Base-by-base conservation (phyloP, 1,140 invertebrate genomes). In the Euwallacea similis region DNA sequence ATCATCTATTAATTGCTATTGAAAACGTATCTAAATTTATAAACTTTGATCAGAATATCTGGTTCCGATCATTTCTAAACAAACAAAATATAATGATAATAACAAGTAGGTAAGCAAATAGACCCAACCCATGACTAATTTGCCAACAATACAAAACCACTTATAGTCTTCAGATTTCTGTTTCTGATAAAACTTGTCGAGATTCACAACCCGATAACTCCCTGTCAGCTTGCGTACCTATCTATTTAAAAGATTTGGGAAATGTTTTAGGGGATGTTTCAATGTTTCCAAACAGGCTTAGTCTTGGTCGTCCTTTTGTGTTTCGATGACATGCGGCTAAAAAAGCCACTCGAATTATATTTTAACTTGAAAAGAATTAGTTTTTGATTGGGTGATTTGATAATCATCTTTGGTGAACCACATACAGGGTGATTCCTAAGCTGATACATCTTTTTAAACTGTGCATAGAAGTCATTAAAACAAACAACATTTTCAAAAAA, bases 121-220 rank as follows among this genome's bases (percentile, higher is more conserved):
- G 4, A 33, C 10, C n/a, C 6, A 62, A 42, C 46, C 13, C 16
- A 65, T 41, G 53, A 50, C 46, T 53, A 65, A 65, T 65, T 53
- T 65, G 33, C 46, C 62, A 65, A 65, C 62, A 65, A 65, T 33
- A 42, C 62, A 65, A 65, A 65, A 65, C 62, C 47, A 54, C 62
- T 65, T 65, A 65, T 53, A 9, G 13, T 65, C 47, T 50, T 65
- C 21, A 65, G 62, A 65, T 65, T 47, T 42, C 21, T 1, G 11
- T 53, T 21, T 50, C 10, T 42, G 62, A 65, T 65, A 65, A 65
- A 15, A 54, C 62, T 65, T 65, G 62, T 65, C 62, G 53, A 65
- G 62, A 65, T 65, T 65, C 50, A 21, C 62, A 54, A 9, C 33
- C 62, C 21, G 62, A 65, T 65, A 53, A 65, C 16, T 33, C 15